Conservation (phyloP, 2,888 invertebrate genomes). For the Ramazzottius varieornatus region DNA sequence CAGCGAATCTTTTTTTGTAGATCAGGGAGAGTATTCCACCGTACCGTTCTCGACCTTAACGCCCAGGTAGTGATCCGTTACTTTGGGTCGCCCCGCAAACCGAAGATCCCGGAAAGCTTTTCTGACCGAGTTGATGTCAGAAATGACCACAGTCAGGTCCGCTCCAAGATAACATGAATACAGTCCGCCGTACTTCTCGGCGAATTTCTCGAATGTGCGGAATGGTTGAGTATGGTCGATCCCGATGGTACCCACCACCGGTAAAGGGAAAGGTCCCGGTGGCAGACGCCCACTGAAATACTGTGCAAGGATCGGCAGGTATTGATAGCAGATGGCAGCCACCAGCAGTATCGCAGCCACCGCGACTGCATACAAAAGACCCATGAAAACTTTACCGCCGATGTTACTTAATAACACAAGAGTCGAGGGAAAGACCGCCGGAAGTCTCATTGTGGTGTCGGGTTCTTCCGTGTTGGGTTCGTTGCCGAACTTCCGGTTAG, state of each 20-base stretch:
- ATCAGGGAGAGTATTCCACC: not conserved
- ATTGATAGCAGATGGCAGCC: not conserved
- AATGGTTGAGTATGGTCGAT: not conserved
- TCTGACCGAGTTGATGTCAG: not conserved
- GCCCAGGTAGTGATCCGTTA: not conserved
- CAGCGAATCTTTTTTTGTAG: too few relatives aligned
- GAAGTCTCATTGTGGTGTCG: too few relatives aligned
- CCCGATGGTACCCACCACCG: not conserved
- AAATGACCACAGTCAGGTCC: not conserved
- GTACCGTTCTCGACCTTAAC: not conserved
- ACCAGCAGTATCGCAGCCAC: not conserved
- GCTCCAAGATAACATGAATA: not conserved
- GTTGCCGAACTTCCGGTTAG: too few relatives aligned
- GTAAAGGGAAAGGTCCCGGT: not conserved
- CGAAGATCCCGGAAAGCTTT: not conserved
- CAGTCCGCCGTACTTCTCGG: not conserved
- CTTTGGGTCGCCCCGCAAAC: not conserved
- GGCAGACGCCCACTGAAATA: not conserved
- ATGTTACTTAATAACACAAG: too few relatives aligned
- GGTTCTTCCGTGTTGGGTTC: too few relatives aligned
- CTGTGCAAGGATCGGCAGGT: not conserved
- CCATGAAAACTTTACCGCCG: too few relatives aligned
- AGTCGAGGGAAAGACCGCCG: too few relatives aligned
- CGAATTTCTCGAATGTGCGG: not conserved
- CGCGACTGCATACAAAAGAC: too few relatives aligned